Percentiles rank a stretch among this genome's conserved stretches.
phyloP scores from a whole-genome alignment of 1,140 invertebrate genomes.

The Oncopeltus fasciatus region DNA sequence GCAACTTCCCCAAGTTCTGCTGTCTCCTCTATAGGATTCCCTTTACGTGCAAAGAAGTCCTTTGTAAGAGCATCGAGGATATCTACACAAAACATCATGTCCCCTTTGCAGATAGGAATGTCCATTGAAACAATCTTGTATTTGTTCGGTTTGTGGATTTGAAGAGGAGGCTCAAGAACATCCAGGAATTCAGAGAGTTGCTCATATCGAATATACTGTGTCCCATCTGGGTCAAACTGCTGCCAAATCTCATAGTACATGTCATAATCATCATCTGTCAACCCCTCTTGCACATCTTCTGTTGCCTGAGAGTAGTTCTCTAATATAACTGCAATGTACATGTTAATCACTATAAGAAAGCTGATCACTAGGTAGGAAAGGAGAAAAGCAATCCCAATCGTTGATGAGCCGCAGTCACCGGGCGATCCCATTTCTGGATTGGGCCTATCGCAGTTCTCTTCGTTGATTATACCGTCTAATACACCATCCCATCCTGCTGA shows the following conservation, averaged over 20 bases:
- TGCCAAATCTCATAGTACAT: conserved; percentile 99
- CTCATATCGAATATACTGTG: conserved; percentile 89
- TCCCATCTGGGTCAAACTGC: conserved; percentile 92
- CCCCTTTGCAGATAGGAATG: conserved; percentile 93
- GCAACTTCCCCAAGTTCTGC: conserved; percentile 62
- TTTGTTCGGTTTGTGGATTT: conserved; percentile 96
- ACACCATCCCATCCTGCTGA: conserved; percentile 95
- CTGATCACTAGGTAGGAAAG: conserved; percentile 93
- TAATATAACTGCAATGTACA: conserved; percentile 98
- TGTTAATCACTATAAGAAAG: conserved; percentile 97
- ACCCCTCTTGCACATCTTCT: conserved; percentile 94
- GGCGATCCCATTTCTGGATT: conserved; percentile 74
- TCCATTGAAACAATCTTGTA: conserved; percentile 98
- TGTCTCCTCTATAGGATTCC: conserved; percentile 81
- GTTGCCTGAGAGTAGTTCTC: conserved; percentile 97
- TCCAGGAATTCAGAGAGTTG: conserved; percentile 89
- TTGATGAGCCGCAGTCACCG: conserved; percentile 81
- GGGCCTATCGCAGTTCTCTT: conserved; percentile 76
- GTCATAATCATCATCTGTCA: conserved; percentile 97
- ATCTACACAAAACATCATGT: conserved; percentile 93
- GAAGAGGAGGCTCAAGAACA: conserved; percentile 79
- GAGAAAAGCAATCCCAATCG: conserved; percentile 85
- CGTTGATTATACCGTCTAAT: conserved; percentile 88
- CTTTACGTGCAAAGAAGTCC: conserved; percentile 91
- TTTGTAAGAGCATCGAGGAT: conserved; percentile 90